A percentile compares a stretch with the other conserved stretches of the same genome.
Conservation (phyloP, 2,113 vertebrate species). For the Megaptera novaeangliae region DNA sequence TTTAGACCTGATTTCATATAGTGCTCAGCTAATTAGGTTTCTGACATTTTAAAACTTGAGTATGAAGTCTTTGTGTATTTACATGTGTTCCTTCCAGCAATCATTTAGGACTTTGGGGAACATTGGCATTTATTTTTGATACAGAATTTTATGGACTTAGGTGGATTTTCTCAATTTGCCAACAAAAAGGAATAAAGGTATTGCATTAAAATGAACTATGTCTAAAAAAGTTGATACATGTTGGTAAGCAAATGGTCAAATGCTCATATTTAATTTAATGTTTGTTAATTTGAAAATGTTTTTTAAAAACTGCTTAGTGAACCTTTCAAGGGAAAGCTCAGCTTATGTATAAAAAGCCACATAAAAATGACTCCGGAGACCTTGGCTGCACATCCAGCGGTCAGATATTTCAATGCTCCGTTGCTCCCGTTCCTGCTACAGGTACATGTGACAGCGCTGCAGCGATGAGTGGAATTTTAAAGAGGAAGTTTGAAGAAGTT, state of each 20-base stretch:
- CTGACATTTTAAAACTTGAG: constrained; percentile 20
- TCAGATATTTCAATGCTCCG: constrained; percentile 71
- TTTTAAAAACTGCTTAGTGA: neutral
- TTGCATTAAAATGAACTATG: neutral
- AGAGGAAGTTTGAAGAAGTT: constrained; percentile 99
- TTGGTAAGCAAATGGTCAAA: neutral
- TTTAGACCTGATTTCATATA: neutral
- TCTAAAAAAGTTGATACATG: neutral
- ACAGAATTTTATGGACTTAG: neutral
- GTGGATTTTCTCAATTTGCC: constrained; percentile 3
- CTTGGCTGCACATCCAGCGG: constrained; percentile 72
- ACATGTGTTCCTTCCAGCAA: neutral
- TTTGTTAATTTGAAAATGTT: neutral
- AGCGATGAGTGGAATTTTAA: constrained; percentile 95
- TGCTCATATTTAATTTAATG: neutral
- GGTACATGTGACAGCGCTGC: constrained; percentile 79
- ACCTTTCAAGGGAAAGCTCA: constrained; percentile 45
- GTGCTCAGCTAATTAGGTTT: neutral
- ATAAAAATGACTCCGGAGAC: constrained; percentile 71
- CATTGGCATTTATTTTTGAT: neutral
- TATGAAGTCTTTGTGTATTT: neutral
- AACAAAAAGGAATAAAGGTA: neutral
- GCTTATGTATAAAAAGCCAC: constrained; percentile 45
- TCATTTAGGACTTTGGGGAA: neutral
- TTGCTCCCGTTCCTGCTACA: constrained; percentile 65